phyloP scores from a whole-genome alignment of 2,888 invertebrate species.

The Phrixothrix hirtus region DNA sequence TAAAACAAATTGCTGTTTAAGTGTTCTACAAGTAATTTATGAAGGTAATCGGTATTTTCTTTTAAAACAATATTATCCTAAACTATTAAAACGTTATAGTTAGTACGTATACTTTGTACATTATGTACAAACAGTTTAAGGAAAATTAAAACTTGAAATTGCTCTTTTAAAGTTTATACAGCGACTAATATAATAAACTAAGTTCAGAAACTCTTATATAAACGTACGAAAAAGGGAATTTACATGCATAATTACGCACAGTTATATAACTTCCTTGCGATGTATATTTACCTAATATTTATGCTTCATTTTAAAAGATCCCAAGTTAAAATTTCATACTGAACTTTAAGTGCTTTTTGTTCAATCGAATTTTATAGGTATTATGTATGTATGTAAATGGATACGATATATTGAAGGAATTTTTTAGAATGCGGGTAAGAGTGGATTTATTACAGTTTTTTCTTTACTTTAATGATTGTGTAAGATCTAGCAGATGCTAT shows the following conservation, averaged over 20 bases:
- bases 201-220: constrained; percentile 20
- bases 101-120: too few relatives aligned
- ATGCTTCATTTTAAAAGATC: constrained; percentile 18
- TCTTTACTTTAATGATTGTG: too few relatives aligned
- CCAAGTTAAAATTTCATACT: constrained; percentile 18
- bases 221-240: constrained; percentile 24
- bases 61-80: too few relatives aligned
- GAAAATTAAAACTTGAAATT: constrained; percentile 11
- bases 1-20: too few relatives aligned
- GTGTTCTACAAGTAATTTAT: too few relatives aligned
- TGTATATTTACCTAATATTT: constrained; percentile 17
- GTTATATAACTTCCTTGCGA: constrained; percentile 13
- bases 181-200: constrained; percentile 21
- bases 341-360: constrained; percentile 17
- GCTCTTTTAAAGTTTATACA: constrained; percentile 11
- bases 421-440: too few relatives aligned
- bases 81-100: too few relatives aligned
- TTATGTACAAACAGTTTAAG: background rate
- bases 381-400: background rate
- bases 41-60: too few relatives aligned
- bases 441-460: too few relatives aligned
- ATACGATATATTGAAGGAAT: too few relatives aligned
- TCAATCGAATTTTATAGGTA: constrained; percentile 14
- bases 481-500: too few relatives aligned
- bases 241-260: constrained; percentile 26